These are phyloP conservation scores for Myopa testacea DNA, from an alignment of 2,888 invertebrate genomes.

Conservation along the genomic window DNA sequence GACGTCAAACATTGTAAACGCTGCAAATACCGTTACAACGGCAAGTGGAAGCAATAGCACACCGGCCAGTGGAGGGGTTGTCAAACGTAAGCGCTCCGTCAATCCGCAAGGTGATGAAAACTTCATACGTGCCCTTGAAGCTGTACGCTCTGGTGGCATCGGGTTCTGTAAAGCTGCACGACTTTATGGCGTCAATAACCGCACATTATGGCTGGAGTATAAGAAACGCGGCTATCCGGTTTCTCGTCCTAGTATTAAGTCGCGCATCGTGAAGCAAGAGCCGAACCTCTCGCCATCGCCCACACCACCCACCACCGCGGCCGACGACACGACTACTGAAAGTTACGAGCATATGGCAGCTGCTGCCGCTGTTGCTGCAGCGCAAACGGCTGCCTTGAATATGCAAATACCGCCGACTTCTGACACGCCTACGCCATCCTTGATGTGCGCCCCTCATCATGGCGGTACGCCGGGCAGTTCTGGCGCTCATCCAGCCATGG, in stretches of 20 bases:
- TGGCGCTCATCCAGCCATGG: constrained; percentile 71
- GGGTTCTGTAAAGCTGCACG: constrained; percentile 89
- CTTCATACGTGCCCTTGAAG: constrained; percentile 83
- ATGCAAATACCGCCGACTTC: constrained; percentile 69
- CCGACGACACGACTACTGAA: constrained; percentile 68
- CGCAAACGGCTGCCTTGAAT: constrained; percentile 63
- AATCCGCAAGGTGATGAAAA: constrained; percentile 88
- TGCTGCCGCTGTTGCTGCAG: constrained; percentile 60
- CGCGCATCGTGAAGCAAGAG: constrained; percentile 77
- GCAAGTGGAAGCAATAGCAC: constrained; percentile 42
- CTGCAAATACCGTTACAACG: constrained; percentile 45
- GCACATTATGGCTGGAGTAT: constrained; percentile 87
- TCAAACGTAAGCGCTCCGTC: constrained; percentile 78
- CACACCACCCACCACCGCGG: constrained; percentile 60
- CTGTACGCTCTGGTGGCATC: constrained; percentile 84
- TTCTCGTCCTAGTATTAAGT: constrained; percentile 82
- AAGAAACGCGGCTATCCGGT: constrained; percentile 87
- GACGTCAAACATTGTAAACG: constrained; percentile 40
- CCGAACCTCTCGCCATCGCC: constrained; percentile 74
- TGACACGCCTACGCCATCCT: constrained; percentile 70
- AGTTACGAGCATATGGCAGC: constrained; percentile 66
- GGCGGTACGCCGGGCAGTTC: constrained; percentile 50
- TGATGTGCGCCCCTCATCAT: constrained; percentile 74
- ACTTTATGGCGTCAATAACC: constrained; percentile 86
- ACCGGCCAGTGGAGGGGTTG: constrained; percentile 56